phyloP scores from a whole-genome alignment of 2,888 invertebrate species.

The Acronicta leporina region DNA sequence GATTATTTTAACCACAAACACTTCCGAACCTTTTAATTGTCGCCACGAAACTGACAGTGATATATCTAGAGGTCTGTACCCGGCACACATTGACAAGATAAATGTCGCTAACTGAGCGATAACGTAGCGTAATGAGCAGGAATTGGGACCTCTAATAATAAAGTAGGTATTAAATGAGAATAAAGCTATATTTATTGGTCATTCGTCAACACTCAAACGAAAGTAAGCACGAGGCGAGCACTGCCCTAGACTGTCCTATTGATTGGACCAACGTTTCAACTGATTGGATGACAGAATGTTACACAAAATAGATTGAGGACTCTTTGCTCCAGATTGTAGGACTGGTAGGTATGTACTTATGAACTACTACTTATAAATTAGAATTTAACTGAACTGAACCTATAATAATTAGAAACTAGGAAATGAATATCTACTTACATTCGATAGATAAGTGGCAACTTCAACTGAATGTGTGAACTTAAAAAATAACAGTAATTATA shows the following conservation, averaged over 20 bases:
- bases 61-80: conserved; percentile 65
- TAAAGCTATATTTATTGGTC: conserved; percentile 7
- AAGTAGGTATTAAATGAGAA: conserved; percentile 23
- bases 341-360: no score
- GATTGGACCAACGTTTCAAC: conserved; percentile 22
- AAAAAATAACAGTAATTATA: conserved; percentile 8
- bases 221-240: conserved; percentile 10
- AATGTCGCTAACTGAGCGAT: conserved; percentile 74
- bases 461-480: neutral
- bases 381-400: neutral
- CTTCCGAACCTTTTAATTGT: conserved; percentile 33
- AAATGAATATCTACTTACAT: neutral
- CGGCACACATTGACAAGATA: conserved; percentile 75
- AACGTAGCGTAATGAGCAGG: conserved; percentile 56
- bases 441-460: neutral
- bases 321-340: conserved; percentile 3
- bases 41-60: conserved; percentile 49
- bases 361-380: neutral
- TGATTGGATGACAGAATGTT: conserved; percentile 3
- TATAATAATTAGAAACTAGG: neutral
- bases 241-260: conserved; percentile 24
- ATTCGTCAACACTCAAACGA: conserved; percentile 8
- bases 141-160: conserved; percentile 54
- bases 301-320: conserved; percentile 1
- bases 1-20: conserved; percentile 13